Conservation (phyloP, 2,113 vertebrate genomes). For the Aegotheles bennettii region DNA sequence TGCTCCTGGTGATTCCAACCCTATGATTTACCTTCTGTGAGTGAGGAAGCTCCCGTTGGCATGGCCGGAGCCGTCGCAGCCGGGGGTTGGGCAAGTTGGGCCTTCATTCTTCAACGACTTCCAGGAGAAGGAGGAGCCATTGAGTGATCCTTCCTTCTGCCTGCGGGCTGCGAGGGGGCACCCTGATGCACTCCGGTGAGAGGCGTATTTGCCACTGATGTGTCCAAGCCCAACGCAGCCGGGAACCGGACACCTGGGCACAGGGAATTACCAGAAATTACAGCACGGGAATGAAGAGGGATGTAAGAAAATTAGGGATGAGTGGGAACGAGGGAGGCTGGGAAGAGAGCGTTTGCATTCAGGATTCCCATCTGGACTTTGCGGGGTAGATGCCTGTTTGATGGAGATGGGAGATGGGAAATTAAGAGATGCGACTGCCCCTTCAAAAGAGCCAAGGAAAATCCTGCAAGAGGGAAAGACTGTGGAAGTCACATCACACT, state of each 20-base stretch:
- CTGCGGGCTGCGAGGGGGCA: slow-evolving; percentile 92
- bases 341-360: accelerated
- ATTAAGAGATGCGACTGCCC: background rate
- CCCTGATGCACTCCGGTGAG: slow-evolving; percentile 95
- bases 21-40: slow-evolving; percentile 85
- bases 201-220: slow-evolving; percentile 97
- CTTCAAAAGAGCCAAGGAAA: background rate
- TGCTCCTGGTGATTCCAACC: accelerated
- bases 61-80: slow-evolving; percentile 93
- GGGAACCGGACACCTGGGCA: slow-evolving; percentile 89
- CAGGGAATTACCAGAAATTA: background rate
- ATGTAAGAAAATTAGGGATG: accelerated
- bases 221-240: slow-evolving; percentile 96
- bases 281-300: background rate
- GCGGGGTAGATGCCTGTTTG: background rate
- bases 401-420: background rate
- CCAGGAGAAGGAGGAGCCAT: slow-evolving; percentile 92
- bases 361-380: background rate
- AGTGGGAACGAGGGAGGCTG: background rate
- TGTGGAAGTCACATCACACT: background rate
- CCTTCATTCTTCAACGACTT: slow-evolving; percentile 95
- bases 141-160: slow-evolving; percentile 93
- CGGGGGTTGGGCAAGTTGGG: slow-evolving; percentile 90
- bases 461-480: background rate
- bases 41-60: slow-evolving; percentile 98